Evolutionary conservation across 1,140 invertebrate species (phyloP).

Genomic region (Drosophila subobscura): DNA sequence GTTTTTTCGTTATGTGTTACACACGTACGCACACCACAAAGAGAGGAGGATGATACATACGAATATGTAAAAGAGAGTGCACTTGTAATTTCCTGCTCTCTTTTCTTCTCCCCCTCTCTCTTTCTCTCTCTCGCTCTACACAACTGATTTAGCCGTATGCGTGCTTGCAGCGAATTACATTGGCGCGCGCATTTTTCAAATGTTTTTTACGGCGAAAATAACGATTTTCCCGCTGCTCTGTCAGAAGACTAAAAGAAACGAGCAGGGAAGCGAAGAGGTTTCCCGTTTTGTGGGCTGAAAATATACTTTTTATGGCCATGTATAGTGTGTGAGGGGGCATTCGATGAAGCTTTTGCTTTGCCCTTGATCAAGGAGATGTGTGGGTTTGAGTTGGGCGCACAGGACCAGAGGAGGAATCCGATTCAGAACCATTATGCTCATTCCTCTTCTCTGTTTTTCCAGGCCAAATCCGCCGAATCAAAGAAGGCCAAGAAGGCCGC

Average conservation of each 20-base stretch:
- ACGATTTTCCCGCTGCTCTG: slow-evolving; percentile 67
- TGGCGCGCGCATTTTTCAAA: slow-evolving; percentile 80
- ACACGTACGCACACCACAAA: slow-evolving; percentile 6
- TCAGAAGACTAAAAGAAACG: too few species aligned
- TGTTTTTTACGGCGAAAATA: slow-evolving; percentile 80
- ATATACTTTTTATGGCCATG: slow-evolving; percentile 74
- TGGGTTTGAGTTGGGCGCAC: slow-evolving; percentile 63
- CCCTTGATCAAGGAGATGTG: slow-evolving; percentile 80
- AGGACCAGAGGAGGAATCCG: slow-evolving; percentile 17
- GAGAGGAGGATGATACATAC: background rate
- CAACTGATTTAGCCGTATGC: slow-evolving; percentile 25
- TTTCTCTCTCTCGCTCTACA: slow-evolving; percentile 7
- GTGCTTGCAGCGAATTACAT: slow-evolving; percentile 66
- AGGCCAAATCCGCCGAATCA: slow-evolving; percentile 83
- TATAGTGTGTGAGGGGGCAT: slow-evolving; percentile 22
- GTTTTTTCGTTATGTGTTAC: slow-evolving; percentile 73
- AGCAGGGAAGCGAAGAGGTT: too few species aligned
- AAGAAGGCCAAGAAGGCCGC: slow-evolving; percentile 83
- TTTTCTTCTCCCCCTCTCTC: slow-evolving; percentile 15
- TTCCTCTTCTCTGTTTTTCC: slow-evolving; percentile 30
- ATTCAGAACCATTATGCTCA: slow-evolving; percentile 8
- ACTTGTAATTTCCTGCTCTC: slow-evolving; percentile 66
- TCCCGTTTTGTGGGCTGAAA: slow-evolving; percentile 70
- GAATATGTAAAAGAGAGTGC: slow-evolving; percentile 53
- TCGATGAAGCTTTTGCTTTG: slow-evolving; percentile 43